phyloP scores from a whole-genome alignment of 2,888 invertebrate species.

The Oxystoma pomonae region DNA sequence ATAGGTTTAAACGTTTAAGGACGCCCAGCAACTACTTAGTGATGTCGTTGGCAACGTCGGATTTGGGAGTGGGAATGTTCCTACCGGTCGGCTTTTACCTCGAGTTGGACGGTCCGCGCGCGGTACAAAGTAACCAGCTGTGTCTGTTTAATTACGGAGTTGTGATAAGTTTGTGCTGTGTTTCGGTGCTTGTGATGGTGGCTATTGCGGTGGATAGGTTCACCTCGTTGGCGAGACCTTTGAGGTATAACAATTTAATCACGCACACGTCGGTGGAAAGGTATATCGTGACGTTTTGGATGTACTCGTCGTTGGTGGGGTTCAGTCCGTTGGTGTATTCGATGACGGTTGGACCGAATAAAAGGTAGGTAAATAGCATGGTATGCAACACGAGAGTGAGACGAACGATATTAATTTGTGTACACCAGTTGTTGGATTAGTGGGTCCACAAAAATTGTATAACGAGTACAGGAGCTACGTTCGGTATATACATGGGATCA shows the following conservation, averaged over 20 bases:
- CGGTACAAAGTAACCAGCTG: conserved; percentile 46
- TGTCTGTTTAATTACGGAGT: conserved; percentile 58
- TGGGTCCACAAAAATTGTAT: too few species aligned
- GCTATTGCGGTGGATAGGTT: conserved; percentile 61
- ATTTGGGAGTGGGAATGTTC: conserved; percentile 56
- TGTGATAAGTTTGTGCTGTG: conserved; percentile 55
- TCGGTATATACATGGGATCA: too few species aligned
- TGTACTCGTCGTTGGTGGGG: conserved; percentile 54
- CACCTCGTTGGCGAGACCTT: conserved; percentile 57
- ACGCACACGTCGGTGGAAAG: conserved; percentile 57
- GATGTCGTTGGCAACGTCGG: conserved; percentile 57
- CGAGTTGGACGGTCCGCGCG: conserved; percentile 51
- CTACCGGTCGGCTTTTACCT: conserved; percentile 58
- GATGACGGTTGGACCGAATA: conserved; percentile 40
- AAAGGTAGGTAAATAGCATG: conserved; percentile 37
- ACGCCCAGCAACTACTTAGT: conserved; percentile 60
- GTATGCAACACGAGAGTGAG: too few species aligned
- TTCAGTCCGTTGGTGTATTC: conserved; percentile 53
- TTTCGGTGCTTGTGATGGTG: conserved; percentile 57
- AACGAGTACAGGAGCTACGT: too few species aligned
- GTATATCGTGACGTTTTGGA: conserved; percentile 56
- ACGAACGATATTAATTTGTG: too few species aligned
- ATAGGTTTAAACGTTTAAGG: conserved; percentile 56
- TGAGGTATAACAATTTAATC: conserved; percentile 60
- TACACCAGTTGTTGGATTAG: too few species aligned